Conservation (phyloP, 2,113 vertebrate genomes). For the Chloebia gouldiae region DNA sequence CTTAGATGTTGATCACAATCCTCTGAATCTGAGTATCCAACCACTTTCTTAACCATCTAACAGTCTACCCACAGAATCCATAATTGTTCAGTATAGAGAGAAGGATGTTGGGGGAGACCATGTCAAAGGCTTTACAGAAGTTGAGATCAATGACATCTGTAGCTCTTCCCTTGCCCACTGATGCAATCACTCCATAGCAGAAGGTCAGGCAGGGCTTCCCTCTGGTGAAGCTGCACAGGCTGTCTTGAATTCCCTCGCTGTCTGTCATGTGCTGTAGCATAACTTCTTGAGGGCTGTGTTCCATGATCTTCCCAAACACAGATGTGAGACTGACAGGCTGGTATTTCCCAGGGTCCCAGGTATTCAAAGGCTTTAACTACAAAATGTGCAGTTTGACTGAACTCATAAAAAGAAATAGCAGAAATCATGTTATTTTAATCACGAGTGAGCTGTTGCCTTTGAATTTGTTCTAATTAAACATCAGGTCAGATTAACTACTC, state of each 20-base stretch:
- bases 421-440: neutral
- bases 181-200: neutral
- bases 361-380: neutral
- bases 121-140: neutral
- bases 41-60: neutral
- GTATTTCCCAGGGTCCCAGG: neutral
- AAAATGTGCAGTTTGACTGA: neutral
- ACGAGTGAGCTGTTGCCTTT: neutral
- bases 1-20: neutral
- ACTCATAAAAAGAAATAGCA: neutral
- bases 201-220: neutral
- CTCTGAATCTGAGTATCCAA: neutral
- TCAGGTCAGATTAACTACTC: neutral
- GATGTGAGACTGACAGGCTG: neutral
- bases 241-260: neutral
- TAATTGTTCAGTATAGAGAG: neutral
- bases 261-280: neutral
- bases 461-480: conserved; percentile 21
- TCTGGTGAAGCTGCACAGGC: rapidly evolving
- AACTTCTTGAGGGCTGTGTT: neutral
- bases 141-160: neutral
- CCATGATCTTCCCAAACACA: neutral
- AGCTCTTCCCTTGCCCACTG: neutral
- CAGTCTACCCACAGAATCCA: neutral
- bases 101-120: rapidly evolving